Evolutionary conservation across 2,113 vertebrate genomes (phyloP).

Genomic region (Australoheros scitulus): DNA sequence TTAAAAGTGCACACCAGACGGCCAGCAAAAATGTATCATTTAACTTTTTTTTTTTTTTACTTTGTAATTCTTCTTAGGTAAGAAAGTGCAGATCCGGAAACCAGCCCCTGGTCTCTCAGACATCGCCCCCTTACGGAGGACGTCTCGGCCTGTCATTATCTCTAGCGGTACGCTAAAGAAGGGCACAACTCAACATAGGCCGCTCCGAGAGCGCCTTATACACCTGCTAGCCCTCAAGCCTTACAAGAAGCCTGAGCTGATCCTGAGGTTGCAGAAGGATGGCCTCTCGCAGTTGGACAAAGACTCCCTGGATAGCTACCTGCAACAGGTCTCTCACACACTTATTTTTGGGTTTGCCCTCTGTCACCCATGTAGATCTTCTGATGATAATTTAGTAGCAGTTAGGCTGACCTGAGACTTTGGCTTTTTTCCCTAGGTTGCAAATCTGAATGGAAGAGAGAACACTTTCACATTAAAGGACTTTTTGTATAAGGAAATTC

Average conservation of each 20-base stretch:
- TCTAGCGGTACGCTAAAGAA: slow-evolving; percentile 87
- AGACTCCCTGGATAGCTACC: slow-evolving; percentile 88
- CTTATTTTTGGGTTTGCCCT: not conserved
- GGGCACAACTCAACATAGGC: slow-evolving; percentile 79
- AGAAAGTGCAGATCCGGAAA: slow-evolving; percentile 94
- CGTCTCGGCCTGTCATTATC: slow-evolving; percentile 90
- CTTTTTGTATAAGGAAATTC: slow-evolving; percentile 90
- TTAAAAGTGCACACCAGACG: no score
- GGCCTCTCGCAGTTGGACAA: slow-evolving; percentile 89
- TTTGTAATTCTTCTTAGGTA: slow-evolving; percentile 77
- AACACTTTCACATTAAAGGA: slow-evolving; percentile 93
- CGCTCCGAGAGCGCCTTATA: slow-evolving; percentile 90
- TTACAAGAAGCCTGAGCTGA: slow-evolving; percentile 94
- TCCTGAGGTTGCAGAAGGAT: slow-evolving; percentile 94
- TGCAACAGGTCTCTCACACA: slow-evolving; percentile 88
- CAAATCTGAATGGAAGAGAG: slow-evolving; percentile 89
- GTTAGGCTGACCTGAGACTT: not conserved
- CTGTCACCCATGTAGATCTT: not conserved
- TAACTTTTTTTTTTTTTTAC: not conserved
- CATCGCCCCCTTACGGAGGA: slow-evolving; percentile 87
- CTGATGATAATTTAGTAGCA: not conserved
- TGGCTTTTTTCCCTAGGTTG: slow-evolving; percentile 82
- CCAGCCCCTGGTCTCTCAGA: slow-evolving; percentile 86
- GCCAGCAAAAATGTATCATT: not conserved
- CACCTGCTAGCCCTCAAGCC: slow-evolving; percentile 97